phyloP scores from a whole-genome alignment of 2,888 invertebrate species.

The Pristionchus mayeri region DNA sequence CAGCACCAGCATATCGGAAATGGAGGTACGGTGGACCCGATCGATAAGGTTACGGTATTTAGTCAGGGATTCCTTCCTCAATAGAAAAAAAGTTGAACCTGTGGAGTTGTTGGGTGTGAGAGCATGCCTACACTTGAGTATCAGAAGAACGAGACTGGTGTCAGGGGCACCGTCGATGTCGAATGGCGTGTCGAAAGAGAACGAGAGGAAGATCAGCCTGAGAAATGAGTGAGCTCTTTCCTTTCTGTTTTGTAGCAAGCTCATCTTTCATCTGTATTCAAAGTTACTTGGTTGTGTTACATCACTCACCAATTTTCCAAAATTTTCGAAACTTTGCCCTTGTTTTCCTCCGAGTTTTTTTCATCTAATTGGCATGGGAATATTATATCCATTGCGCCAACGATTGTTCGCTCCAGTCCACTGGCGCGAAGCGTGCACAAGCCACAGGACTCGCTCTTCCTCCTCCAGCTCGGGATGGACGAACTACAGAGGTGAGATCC shows the following conservation, averaged over 20 bases:
- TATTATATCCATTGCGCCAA: not conserved
- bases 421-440: conserved; percentile 66
- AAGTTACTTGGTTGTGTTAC: no score
- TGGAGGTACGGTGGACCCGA: conserved; percentile 1
- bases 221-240: not conserved
- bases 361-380: not conserved
- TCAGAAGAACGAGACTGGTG: no score
- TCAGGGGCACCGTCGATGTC: conserved; percentile 1
- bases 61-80: not conserved
- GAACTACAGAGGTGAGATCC: conserved; percentile 79
- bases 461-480: conserved; percentile 86
- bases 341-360: not conserved
- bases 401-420: conserved; percentile 55
- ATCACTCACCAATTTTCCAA: no score
- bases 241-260: no score
- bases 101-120: no score
- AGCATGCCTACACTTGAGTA: no score
- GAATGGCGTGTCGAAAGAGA: conserved; percentile 5
- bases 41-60: not conserved
- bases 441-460: conserved; percentile 79
- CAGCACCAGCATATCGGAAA: not conserved
- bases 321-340: no score
- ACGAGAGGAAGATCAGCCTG: not conserved
- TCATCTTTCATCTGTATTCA: no score
- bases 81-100: no score